Percentiles rank a stretch among this genome's conserved stretches.
Conservation (phyloP, 1,140 invertebrate species). For the Drepana arcuata region DNA sequence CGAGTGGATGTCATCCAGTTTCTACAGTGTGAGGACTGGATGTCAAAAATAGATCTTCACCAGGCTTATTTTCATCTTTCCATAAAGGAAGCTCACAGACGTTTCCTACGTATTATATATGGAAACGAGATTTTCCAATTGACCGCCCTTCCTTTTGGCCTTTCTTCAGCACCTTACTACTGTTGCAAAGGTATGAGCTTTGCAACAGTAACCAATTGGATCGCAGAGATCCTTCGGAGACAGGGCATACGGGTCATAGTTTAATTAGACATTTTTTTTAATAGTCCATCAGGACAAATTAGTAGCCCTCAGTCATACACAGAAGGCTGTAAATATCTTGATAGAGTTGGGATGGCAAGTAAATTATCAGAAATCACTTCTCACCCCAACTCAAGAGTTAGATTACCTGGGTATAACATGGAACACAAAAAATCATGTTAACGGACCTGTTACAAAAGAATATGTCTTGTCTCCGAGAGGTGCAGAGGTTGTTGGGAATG, state of each 20-base stretch:
- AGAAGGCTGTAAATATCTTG: constrained; percentile 5
- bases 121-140: constrained; percentile 12
- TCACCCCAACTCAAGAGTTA: constrained; percentile 26
- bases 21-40: constrained; percentile 17
- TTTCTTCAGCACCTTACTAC: constrained; percentile 20
- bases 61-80: constrained; percentile 51
- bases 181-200: too few species aligned
- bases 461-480: constrained; percentile 15
- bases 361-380: constrained; percentile 28
- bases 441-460: constrained; percentile 3
- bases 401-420: constrained; percentile 36
- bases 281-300: constrained; percentile 8
- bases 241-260: constrained; percentile 21
- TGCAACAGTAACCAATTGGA: constrained; percentile 30
- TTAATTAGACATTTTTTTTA: constrained; percentile 25
- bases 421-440: constrained; percentile 16
- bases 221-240: constrained; percentile 26
- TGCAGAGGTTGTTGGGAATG: constrained; percentile 13
- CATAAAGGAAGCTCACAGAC: constrained; percentile 11
- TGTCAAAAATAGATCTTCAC: constrained; percentile 20
- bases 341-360: constrained; percentile 27
- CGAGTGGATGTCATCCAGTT: constrained; percentile 12
- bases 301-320: neutral
- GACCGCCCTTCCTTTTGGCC: constrained; percentile 15
- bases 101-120: constrained; percentile 18